A percentile compares a stretch with the other conserved stretches of the same genome.
phyloP scores from a whole-genome alignment of 2,113 vertebrate genomes.

The Microtus oregoni region DNA sequence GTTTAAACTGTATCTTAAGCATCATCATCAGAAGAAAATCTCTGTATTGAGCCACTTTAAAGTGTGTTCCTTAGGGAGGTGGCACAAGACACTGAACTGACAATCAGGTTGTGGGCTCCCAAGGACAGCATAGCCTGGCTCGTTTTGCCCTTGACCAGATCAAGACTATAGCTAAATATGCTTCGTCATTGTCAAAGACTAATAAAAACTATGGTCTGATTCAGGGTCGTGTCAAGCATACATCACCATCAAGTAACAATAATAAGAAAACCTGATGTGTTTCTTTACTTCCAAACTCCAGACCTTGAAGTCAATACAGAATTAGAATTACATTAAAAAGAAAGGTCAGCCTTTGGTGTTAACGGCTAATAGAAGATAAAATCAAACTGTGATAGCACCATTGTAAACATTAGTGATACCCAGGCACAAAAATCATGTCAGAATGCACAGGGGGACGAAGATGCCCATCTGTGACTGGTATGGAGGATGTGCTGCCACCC shows the following conservation, averaged over 20 bases:
- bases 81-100: neutral
- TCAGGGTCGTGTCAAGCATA: neutral
- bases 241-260: neutral
- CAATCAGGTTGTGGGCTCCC: neutral
- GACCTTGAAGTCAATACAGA: neutral
- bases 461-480: neutral
- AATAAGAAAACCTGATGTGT: neutral
- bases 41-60: neutral
- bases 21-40: neutral
- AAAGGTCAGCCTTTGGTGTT: neutral
- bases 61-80: neutral
- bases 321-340: constrained; percentile 15
- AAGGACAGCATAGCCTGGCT: neutral
- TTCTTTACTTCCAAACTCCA: constrained; percentile 18
- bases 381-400: neutral
- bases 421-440: neutral
- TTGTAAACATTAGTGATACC: neutral
- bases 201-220: neutral
- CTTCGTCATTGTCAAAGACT: neutral
- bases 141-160: neutral
- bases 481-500: neutral
- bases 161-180: neutral
- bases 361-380: neutral
- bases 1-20: neutral
- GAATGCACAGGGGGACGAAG: neutral